These are phyloP conservation scores for Mesocentrotus franciscanus DNA, from an alignment of 53 echinoderm and acorn worm genomes.

Conservation along the genomic window DNA sequence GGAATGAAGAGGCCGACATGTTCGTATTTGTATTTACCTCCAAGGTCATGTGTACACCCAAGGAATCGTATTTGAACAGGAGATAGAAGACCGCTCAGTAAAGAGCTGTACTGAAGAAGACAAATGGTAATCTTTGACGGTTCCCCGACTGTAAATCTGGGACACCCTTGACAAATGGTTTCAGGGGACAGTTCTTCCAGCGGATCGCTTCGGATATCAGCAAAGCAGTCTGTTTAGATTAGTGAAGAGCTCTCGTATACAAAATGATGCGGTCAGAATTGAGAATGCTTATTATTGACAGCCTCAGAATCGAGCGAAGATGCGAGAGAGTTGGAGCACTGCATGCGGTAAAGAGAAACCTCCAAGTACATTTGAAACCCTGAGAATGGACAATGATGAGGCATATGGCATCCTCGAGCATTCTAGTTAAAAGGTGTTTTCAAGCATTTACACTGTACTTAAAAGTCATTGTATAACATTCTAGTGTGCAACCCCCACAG, in stretches of 20 bases:
- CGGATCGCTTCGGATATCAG: slow-evolving; percentile 42
- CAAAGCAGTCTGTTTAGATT: slow-evolving; percentile 12
- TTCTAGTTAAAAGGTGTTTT: not conserved
- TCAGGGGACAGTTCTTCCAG: slow-evolving; percentile 28
- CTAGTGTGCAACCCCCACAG: not conserved
- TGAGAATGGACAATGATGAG: not conserved
- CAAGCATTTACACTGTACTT: not conserved
- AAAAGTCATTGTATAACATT: not conserved
- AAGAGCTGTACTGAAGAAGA: not conserved
- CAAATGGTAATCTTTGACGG: not conserved
- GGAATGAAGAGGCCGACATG: not conserved
- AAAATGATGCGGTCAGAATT: slow-evolving; percentile 37
- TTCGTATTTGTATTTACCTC: not conserved
- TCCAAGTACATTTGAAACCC: not conserved
- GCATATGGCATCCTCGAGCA: not conserved
- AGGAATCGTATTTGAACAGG: not conserved
- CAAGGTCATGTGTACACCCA: not conserved
- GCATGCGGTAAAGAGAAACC: not conserved
- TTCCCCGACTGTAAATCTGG: slow-evolving; percentile 12
- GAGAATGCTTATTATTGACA: slow-evolving; percentile 26
- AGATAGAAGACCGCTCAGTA: not conserved
- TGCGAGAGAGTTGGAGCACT: not conserved
- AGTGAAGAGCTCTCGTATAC: slow-evolving; percentile 51
- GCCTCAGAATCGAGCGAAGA: not conserved
- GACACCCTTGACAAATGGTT: slow-evolving; percentile 29